Conservation (phyloP, 2,888 invertebrate species). For the Smittia sp. region DNA sequence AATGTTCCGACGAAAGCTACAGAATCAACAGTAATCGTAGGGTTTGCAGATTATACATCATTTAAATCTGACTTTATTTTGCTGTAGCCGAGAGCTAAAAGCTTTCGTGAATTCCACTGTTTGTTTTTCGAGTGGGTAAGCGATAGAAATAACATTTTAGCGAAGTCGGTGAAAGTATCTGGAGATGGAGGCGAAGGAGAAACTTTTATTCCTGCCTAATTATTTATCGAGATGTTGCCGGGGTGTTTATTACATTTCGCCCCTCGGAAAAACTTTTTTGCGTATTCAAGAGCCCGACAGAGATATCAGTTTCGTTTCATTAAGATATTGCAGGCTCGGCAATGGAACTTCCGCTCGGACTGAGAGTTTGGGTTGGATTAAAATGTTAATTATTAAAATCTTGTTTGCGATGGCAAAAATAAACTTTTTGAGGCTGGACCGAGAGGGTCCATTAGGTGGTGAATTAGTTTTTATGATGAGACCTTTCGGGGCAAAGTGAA, state of each 20-base stretch:
- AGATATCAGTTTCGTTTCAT: slow-evolving; percentile 17
- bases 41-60: not conserved
- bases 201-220: slow-evolving; percentile 14
- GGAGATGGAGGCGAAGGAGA: not conserved
- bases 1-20: not conserved
- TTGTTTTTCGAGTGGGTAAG: not conserved
- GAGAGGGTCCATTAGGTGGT: slow-evolving; percentile 1
- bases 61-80: slow-evolving; percentile 22
- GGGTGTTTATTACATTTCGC: slow-evolving; percentile 14
- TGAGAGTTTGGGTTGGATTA: slow-evolving; percentile 16
- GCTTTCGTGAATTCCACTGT: not conserved
- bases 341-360: not conserved
- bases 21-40: not conserved
- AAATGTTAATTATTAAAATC: slow-evolving; percentile 40
- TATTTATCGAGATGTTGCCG: not conserved
- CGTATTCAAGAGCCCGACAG: not conserved
- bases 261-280: not conserved
- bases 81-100: not conserved
- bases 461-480: not conserved
- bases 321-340: not conserved
- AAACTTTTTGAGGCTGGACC: not conserved
- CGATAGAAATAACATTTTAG: not conserved
- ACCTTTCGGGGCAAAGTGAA: not conserved
- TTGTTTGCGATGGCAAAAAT: slow-evolving; percentile 11
- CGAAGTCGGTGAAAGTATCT: not conserved